A percentile compares a stretch with the other conserved stretches of the same genome.
phyloP scores from a whole-genome alignment of 2,797 vertebrate genomes.

The Mus caroli region DNA sequence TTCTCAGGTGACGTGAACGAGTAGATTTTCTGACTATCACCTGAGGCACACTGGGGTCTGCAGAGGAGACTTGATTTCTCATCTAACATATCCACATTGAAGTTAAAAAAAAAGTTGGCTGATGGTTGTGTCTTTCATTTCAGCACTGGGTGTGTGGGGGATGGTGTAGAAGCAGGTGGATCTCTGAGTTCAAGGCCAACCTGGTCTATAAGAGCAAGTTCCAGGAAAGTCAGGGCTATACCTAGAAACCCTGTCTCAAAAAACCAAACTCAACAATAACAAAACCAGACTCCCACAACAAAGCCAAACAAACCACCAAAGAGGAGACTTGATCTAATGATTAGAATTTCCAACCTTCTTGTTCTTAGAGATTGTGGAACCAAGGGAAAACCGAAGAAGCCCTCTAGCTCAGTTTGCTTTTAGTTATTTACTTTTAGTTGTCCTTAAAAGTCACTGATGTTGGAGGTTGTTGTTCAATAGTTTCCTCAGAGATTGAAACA shows the following conservation, averaged over 20 bases:
- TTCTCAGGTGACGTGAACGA: background rate
- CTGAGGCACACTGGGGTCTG: background rate
- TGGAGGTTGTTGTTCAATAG: background rate
- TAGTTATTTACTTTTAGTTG: background rate
- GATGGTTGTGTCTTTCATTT: background rate
- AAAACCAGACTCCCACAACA: background rate
- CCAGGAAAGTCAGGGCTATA: background rate
- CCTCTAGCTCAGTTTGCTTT: background rate
- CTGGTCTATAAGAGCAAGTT: background rate
- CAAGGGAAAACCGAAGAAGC: background rate
- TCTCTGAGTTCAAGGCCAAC: background rate
- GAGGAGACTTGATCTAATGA: background rate
- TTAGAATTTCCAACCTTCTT: background rate
- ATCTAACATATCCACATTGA: background rate
- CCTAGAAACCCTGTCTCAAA: background rate
- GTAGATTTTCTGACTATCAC: background rate
- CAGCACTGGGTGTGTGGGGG: background rate
- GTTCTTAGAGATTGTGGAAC: slow-evolving; percentile 1
- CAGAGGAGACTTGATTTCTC: background rate
- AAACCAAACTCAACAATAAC: background rate
- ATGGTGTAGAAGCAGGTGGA: background rate
- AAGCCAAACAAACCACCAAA: slow-evolving; percentile 7
- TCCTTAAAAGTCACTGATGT: background rate
- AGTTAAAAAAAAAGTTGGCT: background rate
- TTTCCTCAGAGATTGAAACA: background rate